Base-by-base conservation (phyloP, 2,888 invertebrate species). In the Cylindroiulus punctatus region DNA sequence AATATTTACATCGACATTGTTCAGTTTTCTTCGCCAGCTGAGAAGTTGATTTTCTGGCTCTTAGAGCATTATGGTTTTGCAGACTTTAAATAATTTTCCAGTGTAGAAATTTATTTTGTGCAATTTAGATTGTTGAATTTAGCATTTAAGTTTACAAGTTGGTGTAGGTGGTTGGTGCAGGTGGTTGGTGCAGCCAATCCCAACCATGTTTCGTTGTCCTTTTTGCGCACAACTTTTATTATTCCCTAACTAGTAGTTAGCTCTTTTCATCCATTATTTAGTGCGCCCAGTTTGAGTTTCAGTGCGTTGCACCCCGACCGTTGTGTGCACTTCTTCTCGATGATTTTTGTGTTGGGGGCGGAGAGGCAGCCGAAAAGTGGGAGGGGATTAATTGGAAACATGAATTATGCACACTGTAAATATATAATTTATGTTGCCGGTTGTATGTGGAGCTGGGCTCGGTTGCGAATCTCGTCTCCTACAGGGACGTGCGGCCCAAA, bases 191-290 rank as follows among this genome's bases (percentile, higher is more conserved):
- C 76, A 76, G 14, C 30, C 26, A 2, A 36, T 7, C 36, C 36
- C 30, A 30, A 76, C 30, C 44, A 12, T 26, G 76, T 30, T 32
- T 76, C 76, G 5, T 30, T 76, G 76, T 76, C 76, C 76, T 30
- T 76, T 76, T 30, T 14, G 12, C 14, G 2, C 17, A 4, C 36
- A 36, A 7, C 7, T 36, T 76, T 32, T 76, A 76, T 30, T 76
- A 76, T 76, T 76, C 76, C 76, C 76, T 76, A 76, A 76, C 76
- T 76, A 76, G 76, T 76, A 76, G 76, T 76, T 76, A 76, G 76
- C 30, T 76, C 14, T 2, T 30, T 76, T 76, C 76, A 76, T 76
- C 26, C 32, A 76, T 76, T 76, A 76, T 76, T 76, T 14, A 76
- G 30, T 76, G 76, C 30, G 30, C 76, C 30, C 30, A 76, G 30